phyloP scores from a whole-genome alignment of 2,113 vertebrate genomes.

The Willisornis vidua region DNA sequence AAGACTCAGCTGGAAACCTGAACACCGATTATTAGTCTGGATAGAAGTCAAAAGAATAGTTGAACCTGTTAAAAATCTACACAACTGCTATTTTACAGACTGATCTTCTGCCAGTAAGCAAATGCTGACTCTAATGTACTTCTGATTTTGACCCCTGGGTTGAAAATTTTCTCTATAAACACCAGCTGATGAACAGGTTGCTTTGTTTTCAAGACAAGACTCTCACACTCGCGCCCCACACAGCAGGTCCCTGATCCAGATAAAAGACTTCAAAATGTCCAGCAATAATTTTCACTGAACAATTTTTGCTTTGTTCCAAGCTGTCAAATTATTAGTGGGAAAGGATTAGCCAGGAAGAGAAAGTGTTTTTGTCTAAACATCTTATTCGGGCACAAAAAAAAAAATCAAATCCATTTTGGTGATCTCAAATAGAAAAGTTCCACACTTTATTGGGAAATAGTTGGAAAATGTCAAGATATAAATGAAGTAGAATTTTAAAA shows the following conservation, averaged over 20 bases:
- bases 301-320: conserved; percentile 46
- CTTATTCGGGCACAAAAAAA: neutral
- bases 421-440: neutral
- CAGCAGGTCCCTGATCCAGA: conserved; percentile 41
- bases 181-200: conserved; percentile 42
- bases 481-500: neutral
- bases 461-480: neutral
- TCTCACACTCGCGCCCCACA: neutral
- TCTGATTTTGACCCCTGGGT: conserved; percentile 52
- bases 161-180: conserved; percentile 51
- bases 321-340: conserved; percentile 16
- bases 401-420: neutral
- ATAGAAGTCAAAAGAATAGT: conserved; percentile 32
- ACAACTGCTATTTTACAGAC: neutral
- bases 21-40: conserved; percentile 6
- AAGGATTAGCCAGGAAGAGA: conserved; percentile 7
- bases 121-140: conserved; percentile 38
- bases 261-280: conserved; percentile 55
- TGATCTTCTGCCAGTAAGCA: conserved; percentile 50
- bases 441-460: neutral
- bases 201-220: conserved; percentile 37
- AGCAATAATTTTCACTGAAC: conserved; percentile 48
- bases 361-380: neutral
- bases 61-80: conserved; percentile 31
- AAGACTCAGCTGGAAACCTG: conserved; percentile 22